These are phyloP conservation scores for Lagodon rhomboides DNA, from an alignment of 2,797 vertebrate genomes.

Conservation along the genomic window DNA sequence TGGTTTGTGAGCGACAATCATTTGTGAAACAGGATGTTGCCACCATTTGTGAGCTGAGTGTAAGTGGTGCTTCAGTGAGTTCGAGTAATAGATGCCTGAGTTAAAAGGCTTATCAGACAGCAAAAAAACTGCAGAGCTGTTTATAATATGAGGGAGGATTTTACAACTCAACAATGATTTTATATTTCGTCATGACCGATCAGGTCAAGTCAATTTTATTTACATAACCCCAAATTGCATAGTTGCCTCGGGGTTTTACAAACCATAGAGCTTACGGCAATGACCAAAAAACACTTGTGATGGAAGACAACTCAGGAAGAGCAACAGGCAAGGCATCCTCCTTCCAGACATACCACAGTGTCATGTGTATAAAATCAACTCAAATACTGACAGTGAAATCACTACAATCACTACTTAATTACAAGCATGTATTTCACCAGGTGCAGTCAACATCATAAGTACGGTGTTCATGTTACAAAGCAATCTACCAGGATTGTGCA, in stretches of 20 bases:
- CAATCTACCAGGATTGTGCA: conserved; percentile 2
- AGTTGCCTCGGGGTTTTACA: not conserved
- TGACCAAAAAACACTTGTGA: not conserved
- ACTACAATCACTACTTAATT: not conserved
- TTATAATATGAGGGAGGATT: not conserved
- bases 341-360: not conserved
- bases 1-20: not conserved
- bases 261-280: not conserved
- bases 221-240: not conserved
- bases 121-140: not conserved
- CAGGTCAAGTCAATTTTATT: conserved; percentile 5
- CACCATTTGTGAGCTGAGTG: not conserved
- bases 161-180: not conserved
- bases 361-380: not conserved
- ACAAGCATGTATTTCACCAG: not conserved
- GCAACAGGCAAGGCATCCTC: no score
- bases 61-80: conserved; percentile 2
- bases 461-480: not conserved
- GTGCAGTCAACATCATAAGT: not conserved
- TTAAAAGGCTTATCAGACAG: conserved; percentile 3
- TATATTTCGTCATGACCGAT: not conserved
- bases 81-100: not conserved
- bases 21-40: not conserved
- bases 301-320: not conserved
- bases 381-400: not conserved